A percentile compares a stretch with the other conserved stretches of the same genome.
phyloP scores from a whole-genome alignment of 2,888 invertebrate genomes.

The Cephus pulcher region DNA sequence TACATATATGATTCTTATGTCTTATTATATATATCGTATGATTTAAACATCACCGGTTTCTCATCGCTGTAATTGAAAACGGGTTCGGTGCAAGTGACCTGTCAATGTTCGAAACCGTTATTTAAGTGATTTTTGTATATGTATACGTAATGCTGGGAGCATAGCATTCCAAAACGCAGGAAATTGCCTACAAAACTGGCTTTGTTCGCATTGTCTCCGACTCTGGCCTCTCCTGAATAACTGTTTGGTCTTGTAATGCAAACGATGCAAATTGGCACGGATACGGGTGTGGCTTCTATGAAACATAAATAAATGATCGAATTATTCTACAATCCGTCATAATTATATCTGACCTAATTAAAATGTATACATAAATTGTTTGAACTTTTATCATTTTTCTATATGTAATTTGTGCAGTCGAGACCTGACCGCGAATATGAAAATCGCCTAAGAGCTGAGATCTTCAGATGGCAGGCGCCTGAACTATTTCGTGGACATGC shows the following conservation, averaged over 20 bases:
- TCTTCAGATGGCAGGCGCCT: slow-evolving; percentile 55
- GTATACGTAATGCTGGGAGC: not conserved
- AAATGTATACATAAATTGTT: not conserved
- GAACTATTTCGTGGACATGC: slow-evolving; percentile 42
- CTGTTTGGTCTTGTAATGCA: not conserved
- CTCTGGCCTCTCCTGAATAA: not conserved
- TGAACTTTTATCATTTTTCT: not conserved
- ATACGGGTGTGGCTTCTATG: not conserved
- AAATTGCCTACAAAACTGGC: slow-evolving; percentile 2
- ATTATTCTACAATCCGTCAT: not conserved
- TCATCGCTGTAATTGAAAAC: not conserved
- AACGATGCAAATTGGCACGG: not conserved
- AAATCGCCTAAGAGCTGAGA: slow-evolving; percentile 45
- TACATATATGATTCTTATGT: not conserved
- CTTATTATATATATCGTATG: not conserved
- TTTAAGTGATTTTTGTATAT: not conserved
- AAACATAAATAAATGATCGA: not conserved
- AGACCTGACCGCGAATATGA: slow-evolving; percentile 42
- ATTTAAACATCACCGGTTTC: not conserved
- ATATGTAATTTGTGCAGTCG: slow-evolving; percentile 25
- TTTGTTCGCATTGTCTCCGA: not conserved
- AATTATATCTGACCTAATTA: not conserved
- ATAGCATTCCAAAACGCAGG: slow-evolving; percentile 6
- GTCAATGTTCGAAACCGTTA: not conserved
- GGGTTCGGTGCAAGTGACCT: not conserved